These are phyloP conservation scores for Pantherophis guttatus DNA, from an alignment of 2,113 vertebrate species.

Conservation along the genomic window DNA sequence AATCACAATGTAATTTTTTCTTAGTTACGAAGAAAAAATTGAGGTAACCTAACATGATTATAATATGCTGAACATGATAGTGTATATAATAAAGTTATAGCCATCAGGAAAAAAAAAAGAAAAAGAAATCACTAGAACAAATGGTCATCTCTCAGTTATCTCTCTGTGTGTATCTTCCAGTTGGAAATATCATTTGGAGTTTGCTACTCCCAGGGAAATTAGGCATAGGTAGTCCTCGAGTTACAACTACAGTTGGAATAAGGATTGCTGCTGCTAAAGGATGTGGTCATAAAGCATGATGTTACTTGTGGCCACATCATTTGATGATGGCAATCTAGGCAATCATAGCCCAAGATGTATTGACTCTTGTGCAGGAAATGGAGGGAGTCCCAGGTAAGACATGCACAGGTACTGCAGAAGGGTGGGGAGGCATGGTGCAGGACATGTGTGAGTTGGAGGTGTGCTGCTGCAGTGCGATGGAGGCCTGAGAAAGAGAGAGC, in stretches of 20 bases:
- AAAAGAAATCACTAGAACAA: neutral
- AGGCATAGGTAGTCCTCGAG: neutral
- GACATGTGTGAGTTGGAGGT: neutral
- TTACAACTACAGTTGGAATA: neutral
- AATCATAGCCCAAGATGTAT: neutral
- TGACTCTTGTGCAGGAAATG: neutral
- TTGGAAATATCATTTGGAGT: neutral
- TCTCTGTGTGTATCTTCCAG: neutral
- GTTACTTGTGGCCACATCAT: neutral
- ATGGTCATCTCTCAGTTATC: neutral
- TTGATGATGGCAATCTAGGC: neutral
- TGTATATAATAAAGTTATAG: slow-evolving; percentile 1
- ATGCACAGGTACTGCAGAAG: neutral
- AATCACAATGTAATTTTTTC: neutral
- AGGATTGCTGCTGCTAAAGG: neutral
- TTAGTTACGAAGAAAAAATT: neutral
- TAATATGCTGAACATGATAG: neutral
- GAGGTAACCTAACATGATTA: neutral
- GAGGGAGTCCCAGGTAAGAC: neutral
- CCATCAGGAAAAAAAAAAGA: neutral
- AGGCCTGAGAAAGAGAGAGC: neutral
- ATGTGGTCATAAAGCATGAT: neutral
- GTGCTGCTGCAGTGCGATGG: neutral
- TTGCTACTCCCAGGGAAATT: neutral
- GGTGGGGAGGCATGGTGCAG: neutral